Evolutionary conservation across 1,140 invertebrate genomes (phyloP), one percentile per base, ranked within the genome.

Genomic region (Calliphora vicina): DNA sequence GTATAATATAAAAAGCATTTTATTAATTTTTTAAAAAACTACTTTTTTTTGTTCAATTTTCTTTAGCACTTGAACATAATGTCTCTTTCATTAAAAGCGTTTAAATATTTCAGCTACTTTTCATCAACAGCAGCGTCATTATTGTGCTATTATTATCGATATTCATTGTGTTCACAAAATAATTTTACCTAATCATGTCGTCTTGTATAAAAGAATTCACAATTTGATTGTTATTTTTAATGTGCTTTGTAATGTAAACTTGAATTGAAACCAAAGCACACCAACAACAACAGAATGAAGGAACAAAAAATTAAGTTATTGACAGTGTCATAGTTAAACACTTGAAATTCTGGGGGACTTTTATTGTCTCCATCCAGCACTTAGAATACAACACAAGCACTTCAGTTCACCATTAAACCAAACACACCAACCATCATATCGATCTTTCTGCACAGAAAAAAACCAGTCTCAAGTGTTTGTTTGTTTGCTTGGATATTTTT

Each of bases 251-350:
- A 23, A 25, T 67, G 6, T 23, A 67, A 23, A 67, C 61, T 57
- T 17, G 15, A 57, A 57, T 57, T 6, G 8, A 57, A 57, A n/a
- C 50, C 50, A 57, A 35, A 17, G 50, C 50, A 17, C n/a, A 6
- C 6, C 50, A 57, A 29, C 29, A 35, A 10, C 35, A 35, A 67
- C 61, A 6, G 8, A 67, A 67, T 17, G n/a, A 1, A 67, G 20
- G 20, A 67, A 67, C 3, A 67, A 67, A 67, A 67, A 9, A 67
- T 23, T 67, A 67, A 67, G 61, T 67, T 67, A 67, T 67, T 67
- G 61, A 67, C 61, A 67, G 61, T 67, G 61, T 67, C 61, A 67
- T 67, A 67, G 61, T 67, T 67, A 67, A 67, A 67, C 61, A 67
- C 61, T 67, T 67, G 61, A 67, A 67, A 25, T 67, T 67, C 20